Base-by-base conservation (phyloP, 1,140 invertebrate species). In the Stenopsyche tienmushanensis region DNA sequence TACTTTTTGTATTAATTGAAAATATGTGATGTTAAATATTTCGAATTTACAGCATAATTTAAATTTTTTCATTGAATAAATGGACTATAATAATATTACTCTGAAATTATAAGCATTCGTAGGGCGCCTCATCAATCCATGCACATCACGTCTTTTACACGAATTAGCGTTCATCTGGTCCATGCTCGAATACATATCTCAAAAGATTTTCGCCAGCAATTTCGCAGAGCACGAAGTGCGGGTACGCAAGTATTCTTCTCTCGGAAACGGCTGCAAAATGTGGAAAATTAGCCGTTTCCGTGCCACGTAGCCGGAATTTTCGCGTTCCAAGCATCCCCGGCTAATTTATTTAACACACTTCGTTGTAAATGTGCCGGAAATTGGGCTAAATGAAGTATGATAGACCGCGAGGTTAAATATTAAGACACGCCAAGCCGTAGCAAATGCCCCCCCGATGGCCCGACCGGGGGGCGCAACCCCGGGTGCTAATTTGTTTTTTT, bases 301-400 rank as follows among this genome's bases (percentile, higher is more conserved):
- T 57, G 20, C 1, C 44, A 34, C 29, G 29, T n/a, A n/a, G 29
- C 17, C 45, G 45, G 52, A 29, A 54, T 54, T 54, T 54, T 54
- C 54, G 10, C 54, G 39, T 10, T 5, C n/a, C 47, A 21, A 13
- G 13, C 29, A 26, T 25, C 9, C 39, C 10, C 34, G 26, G 53
- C 18, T 41, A 57, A 57, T 53, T 53, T 53, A 53, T 53, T 53
- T 53, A 53, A 26, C 50, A 53, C 50, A 23, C 24, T 53, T 18
- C 18, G 5, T 20, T 23, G 13, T 23, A 53, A 53, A 53, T 23
- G 20, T 3, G 21, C 18, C 2, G 15, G 18, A 55, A 55, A 39
- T 55, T 34, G 26, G 15, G 26, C 53, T 39, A 20, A 55, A 55
- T 55, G 53, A 55, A 55, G 53, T 55, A 55, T 55, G 53, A 55